Percentiles rank a stretch among this genome's conserved stretches.
Evolutionary conservation across 2,797 vertebrate genomes (phyloP).

Genomic region (Dendrocincla tyrannina): DNA sequence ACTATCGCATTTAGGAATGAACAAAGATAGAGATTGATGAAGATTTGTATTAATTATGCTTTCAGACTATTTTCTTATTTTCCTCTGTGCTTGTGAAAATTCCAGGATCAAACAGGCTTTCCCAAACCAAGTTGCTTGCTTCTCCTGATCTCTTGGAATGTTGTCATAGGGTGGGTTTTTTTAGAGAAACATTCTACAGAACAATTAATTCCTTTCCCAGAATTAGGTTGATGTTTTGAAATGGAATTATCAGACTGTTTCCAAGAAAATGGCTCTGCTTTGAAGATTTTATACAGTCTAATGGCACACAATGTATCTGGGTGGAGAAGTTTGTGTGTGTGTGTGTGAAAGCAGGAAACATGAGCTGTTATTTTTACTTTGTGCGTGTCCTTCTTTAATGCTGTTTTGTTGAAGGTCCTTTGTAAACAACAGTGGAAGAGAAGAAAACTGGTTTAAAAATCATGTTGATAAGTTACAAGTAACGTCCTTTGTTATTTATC

Average conservation of each 20-base stretch:
- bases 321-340: neutral
- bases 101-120: neutral
- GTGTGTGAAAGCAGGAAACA: neutral
- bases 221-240: neutral
- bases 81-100: neutral
- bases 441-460: neutral
- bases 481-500: neutral
- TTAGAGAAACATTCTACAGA: neutral
- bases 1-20: neutral
- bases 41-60: neutral
- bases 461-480: neutral
- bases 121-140: neutral
- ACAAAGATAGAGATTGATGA: fast-evolving
- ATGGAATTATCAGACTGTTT: neutral
- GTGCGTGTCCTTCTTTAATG: neutral
- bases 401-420: neutral
- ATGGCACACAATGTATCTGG: fast-evolving
- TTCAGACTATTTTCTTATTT: neutral
- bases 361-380: neutral
- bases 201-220: neutral
- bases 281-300: neutral
- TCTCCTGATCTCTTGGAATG: neutral
- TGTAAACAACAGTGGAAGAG: neutral
- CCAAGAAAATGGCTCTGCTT: neutral
- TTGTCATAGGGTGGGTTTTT: neutral